A percentile compares a stretch with the other conserved stretches of the same genome.
phyloP scores from a whole-genome alignment of 2,113 vertebrate genomes.

The Silurus asotus region DNA sequence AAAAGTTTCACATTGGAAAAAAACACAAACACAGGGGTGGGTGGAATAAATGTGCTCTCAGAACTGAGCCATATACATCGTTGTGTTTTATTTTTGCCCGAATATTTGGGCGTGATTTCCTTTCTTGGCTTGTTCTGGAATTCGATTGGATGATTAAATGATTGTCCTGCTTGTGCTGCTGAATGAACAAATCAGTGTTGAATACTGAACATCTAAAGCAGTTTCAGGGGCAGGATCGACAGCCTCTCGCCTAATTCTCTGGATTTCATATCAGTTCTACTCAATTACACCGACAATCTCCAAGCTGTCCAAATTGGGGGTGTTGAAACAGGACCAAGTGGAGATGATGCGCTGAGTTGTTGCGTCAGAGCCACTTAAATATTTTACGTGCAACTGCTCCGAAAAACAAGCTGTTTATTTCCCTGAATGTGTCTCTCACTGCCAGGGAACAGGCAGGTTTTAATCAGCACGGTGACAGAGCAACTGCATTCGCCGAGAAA shows the following conservation, averaged over 20 bases:
- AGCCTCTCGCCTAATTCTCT: neutral
- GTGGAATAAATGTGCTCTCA: neutral
- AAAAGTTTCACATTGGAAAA: neutral
- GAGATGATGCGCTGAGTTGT: constrained; percentile 19
- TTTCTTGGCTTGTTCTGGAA: neutral
- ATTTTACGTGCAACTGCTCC: constrained; percentile 64
- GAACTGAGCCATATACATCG: neutral
- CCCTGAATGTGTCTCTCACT: constrained; percentile 33
- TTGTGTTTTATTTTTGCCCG: neutral
- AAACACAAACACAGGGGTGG: neutral
- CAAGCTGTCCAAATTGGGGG: constrained; percentile 20
- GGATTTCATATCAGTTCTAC: constrained; percentile 10
- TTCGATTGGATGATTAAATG: neutral
- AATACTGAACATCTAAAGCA: neutral
- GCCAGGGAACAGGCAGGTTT: neutral
- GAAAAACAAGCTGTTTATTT: constrained; percentile 69
- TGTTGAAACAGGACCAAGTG: constrained; percentile 13
- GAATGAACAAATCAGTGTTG: neutral
- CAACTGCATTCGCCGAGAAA: constrained; percentile 24
- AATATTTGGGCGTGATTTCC: neutral
- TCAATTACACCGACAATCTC: constrained; percentile 17
- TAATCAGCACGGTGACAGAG: constrained; percentile 50
- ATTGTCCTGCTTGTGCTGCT: neutral
- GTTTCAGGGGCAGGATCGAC: constrained; percentile 18
- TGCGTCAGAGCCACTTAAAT: constrained; percentile 56